These are phyloP conservation scores for Doris montereyensis DNA, from an alignment of 2,888 invertebrate species.

Conservation along the genomic window DNA sequence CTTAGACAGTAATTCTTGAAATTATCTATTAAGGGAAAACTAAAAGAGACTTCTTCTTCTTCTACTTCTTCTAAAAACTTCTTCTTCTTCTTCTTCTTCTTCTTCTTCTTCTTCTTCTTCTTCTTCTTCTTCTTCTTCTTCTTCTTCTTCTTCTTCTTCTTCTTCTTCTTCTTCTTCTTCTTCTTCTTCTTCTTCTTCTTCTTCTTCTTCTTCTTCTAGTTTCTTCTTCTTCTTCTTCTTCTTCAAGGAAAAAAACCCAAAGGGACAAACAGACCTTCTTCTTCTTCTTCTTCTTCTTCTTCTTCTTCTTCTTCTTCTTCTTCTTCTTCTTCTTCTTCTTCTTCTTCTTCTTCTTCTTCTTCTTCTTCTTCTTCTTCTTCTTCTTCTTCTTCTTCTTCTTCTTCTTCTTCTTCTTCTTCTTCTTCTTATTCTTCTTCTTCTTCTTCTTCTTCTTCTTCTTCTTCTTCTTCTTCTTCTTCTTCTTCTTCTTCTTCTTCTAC, in stretches of 20 bases:
- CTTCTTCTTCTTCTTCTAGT: background rate
- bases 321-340: background rate
- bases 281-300: background rate
- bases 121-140: background rate
- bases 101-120: background rate
- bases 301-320: background rate
- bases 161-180: background rate
- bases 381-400: background rate
- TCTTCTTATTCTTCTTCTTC: slow-evolving; percentile 16
- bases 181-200: background rate
- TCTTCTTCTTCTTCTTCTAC: slow-evolving; percentile 16
- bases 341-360: background rate
- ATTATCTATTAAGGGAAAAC: no score
- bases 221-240: background rate
- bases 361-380: background rate
- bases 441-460: slow-evolving; percentile 17
- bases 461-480: slow-evolving; percentile 20
- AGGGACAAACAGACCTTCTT: no score
- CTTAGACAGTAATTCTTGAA: no score
- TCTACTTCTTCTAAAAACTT: background rate
- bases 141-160: background rate
- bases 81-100: background rate
- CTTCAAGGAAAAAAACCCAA: no score
- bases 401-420: slow-evolving; percentile 18
- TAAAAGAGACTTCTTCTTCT: background rate